Evolutionary conservation across 2,888 invertebrate species (phyloP).

Genomic region (Agrotis puta): DNA sequence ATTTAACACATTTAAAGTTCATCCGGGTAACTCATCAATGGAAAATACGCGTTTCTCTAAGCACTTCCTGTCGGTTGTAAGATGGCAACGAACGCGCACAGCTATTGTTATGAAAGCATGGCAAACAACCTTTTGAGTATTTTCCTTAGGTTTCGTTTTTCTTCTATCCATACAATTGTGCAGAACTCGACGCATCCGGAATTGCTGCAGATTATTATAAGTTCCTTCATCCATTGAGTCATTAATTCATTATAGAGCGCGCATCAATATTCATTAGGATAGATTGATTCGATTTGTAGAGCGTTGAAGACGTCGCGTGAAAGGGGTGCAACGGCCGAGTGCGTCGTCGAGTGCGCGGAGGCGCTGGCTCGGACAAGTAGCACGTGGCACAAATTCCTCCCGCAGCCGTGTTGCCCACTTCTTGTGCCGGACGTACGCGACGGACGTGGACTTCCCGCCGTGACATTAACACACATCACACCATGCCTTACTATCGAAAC

Average conservation of each 20-base stretch:
- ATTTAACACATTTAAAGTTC: conserved; percentile 58
- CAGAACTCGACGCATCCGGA: conserved; percentile 69
- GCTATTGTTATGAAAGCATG: conserved; percentile 62
- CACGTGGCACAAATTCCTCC: conserved; percentile 86
- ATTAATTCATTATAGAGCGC: conserved; percentile 64
- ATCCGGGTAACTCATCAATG: conserved; percentile 70
- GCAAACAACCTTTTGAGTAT: conserved; percentile 24
- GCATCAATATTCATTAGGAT: conserved; percentile 82
- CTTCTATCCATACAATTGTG: conserved; percentile 27
- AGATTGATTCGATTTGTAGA: conserved; percentile 87
- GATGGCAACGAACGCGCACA: conserved; percentile 76
- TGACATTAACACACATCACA: conserved; percentile 66
- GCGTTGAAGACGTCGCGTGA: conserved; percentile 87
- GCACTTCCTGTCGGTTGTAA: conserved; percentile 73
- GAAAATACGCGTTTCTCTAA: conserved; percentile 76
- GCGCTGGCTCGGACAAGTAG: conserved; percentile 77
- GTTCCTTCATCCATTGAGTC: conserved; percentile 67
- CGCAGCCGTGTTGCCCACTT: conserved; percentile 83
- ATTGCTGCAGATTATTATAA: conserved; percentile 70
- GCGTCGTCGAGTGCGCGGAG: conserved; percentile 69
- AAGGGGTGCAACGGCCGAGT: conserved; percentile 89
- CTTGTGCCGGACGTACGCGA: conserved; percentile 80
- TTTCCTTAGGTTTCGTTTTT: conserved; percentile 31
- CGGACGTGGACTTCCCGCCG: conserved; percentile 81
- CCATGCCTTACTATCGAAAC: conserved; percentile 59